Conservation (phyloP, 2,888 invertebrate genomes). For the Amblyteles armatorius region DNA sequence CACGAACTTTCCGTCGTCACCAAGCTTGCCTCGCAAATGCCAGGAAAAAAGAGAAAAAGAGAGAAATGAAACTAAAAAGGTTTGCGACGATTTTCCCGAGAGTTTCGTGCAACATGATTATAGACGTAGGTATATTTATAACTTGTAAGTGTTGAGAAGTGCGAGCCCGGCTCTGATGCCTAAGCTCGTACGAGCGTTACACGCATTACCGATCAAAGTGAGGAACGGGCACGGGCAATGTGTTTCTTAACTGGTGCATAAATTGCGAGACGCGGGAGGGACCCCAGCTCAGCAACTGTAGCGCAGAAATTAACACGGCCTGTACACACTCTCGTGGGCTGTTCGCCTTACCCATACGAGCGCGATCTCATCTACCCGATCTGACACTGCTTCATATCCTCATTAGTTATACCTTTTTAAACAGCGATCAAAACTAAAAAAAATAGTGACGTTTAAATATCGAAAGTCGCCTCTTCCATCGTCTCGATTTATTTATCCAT, state of each 20-base stretch:
- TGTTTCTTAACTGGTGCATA: slow-evolving; percentile 63
- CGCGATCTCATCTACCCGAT: slow-evolving; percentile 19
- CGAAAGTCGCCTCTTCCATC: too few relatives aligned
- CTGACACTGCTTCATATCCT: slow-evolving; percentile 48
- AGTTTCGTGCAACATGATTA: background rate
- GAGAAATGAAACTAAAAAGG: background rate
- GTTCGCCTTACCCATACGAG: slow-evolving; percentile 9
- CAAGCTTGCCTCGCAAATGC: background rate
- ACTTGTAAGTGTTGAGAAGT: background rate
- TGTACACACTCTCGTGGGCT: slow-evolving; percentile 27
- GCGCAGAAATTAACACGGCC: slow-evolving; percentile 33
- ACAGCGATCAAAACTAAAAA: slow-evolving; percentile 12
- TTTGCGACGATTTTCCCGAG: background rate
- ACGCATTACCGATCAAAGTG: slow-evolving; percentile 56
- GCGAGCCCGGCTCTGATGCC: background rate
- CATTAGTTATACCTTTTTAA: slow-evolving; percentile 26
- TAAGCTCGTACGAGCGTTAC: slow-evolving; percentile 16
- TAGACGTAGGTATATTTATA: background rate
- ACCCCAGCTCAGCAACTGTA: slow-evolving; percentile 33
- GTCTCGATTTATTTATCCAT: too few relatives aligned
- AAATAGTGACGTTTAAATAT: background rate
- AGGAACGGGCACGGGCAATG: slow-evolving; percentile 38
- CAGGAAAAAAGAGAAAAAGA: too few relatives aligned
- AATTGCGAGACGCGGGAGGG: slow-evolving; percentile 45
- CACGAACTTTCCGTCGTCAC: background rate